A percentile compares a stretch with the other conserved stretches of the same genome.
These are phyloP conservation scores for Kryphioiulus occultus DNA, from an alignment of 2,888 invertebrate genomes.

Conservation along the genomic window DNA sequence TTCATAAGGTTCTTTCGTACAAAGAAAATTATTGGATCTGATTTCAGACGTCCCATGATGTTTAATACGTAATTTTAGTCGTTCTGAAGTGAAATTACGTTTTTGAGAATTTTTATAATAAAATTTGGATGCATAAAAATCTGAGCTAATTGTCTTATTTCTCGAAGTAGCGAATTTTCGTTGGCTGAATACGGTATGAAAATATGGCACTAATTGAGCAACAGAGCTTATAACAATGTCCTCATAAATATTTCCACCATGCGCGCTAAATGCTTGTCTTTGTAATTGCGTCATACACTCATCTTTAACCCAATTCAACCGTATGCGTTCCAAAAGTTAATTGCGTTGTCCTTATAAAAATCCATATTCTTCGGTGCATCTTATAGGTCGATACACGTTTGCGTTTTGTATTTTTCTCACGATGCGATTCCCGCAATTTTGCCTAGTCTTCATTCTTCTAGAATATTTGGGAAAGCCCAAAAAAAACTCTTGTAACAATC, in stretches of 20 bases:
- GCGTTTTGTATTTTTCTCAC: too few relatives aligned
- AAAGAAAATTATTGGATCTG: not conserved
- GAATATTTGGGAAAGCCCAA: not conserved
- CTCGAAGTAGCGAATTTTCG: not conserved
- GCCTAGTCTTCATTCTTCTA: not conserved
- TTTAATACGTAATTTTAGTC: not conserved
- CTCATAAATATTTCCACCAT: not conserved
- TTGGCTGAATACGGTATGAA: not conserved
- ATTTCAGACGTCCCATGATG: not conserved
- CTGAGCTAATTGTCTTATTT: not conserved
- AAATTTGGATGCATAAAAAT: not conserved
- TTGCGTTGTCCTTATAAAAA: not conserved
- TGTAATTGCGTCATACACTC: not conserved
- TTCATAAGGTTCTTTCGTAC: not conserved
- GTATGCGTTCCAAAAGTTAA: not conserved
- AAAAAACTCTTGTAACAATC: not conserved
- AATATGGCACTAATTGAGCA: not conserved
- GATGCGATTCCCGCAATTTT: not conserved
- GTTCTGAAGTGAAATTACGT: not conserved
- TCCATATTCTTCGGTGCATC: not conserved
- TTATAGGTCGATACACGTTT: not conserved
- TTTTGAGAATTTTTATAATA: not conserved
- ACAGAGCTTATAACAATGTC: constrained; percentile 1
- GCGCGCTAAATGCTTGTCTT: not conserved
- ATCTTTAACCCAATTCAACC: not conserved